Percentiles rank a stretch among this genome's conserved stretches.
Evolutionary conservation across 2,888 invertebrate genomes (phyloP).

Genomic region (Drosophila paramelanica): DNA sequence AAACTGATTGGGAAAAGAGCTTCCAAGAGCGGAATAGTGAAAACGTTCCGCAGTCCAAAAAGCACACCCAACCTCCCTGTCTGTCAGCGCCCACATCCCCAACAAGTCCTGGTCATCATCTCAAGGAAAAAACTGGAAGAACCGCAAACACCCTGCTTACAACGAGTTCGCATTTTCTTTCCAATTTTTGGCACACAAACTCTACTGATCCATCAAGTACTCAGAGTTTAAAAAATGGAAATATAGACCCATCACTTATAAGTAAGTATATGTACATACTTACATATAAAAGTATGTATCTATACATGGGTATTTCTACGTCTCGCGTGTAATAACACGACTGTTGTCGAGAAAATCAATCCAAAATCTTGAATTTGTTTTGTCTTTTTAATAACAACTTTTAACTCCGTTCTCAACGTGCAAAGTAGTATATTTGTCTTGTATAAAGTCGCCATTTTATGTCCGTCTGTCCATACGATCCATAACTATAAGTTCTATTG

Average conservation of each 20-base stretch:
- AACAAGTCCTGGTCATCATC: slow-evolving; percentile 29
- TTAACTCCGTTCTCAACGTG: neutral
- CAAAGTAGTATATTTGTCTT: neutral
- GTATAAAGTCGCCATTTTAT: too few relatives aligned
- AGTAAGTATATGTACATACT: slow-evolving; percentile 46
- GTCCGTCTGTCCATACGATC: neutral
- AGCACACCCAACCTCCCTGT: slow-evolving; percentile 25
- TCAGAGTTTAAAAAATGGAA: slow-evolving; percentile 37
- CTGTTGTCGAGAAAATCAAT: too few relatives aligned
- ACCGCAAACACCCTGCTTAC: slow-evolving; percentile 84
- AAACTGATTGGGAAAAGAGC: slow-evolving; percentile 70
- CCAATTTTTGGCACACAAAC: slow-evolving; percentile 87
- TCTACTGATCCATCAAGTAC: slow-evolving; percentile 82
- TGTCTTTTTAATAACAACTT: too few relatives aligned
- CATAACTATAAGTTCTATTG: too few relatives aligned
- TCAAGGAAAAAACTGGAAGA: slow-evolving; percentile 32
- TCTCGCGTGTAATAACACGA: too few relatives aligned
- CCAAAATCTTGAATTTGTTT: neutral
- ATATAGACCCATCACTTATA: slow-evolving; percentile 24
- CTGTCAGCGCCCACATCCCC: slow-evolving; percentile 78
- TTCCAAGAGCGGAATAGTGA: slow-evolving; percentile 7
- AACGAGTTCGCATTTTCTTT: slow-evolving; percentile 88
- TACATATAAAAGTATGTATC: neutral
- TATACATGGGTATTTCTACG: neutral
- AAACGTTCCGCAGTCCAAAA: neutral